Conservation (phyloP, 2,888 invertebrate genomes). For the Eupeodes latifasciatus region DNA sequence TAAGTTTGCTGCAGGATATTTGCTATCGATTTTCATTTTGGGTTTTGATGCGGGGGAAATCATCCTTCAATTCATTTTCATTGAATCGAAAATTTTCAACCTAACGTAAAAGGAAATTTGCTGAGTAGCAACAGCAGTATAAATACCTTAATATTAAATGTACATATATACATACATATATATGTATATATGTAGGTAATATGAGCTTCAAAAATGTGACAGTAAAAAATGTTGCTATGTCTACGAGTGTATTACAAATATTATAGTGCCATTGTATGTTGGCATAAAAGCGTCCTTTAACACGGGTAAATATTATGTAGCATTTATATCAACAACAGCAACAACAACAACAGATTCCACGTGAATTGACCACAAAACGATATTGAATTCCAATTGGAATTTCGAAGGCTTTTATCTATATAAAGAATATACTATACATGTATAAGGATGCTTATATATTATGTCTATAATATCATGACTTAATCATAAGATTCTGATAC, state of each 20-base stretch:
- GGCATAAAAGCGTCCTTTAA: not conserved
- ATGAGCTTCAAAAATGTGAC: not conserved
- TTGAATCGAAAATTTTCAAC: constrained; percentile 52
- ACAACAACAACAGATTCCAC: constrained; percentile 4
- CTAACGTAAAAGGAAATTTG: constrained; percentile 27
- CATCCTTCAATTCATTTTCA: constrained; percentile 63
- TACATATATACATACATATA: not conserved
- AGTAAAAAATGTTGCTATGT: constrained; percentile 11
- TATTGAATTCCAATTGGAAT: constrained; percentile 24
- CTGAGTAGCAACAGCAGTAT: constrained; percentile 19
- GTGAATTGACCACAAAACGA: constrained; percentile 32
- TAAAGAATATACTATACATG: not conserved
- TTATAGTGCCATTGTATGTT: not conserved
- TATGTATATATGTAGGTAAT: not conserved
- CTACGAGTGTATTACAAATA: not conserved
- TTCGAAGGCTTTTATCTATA: not conserved
- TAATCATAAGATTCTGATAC: constrained; percentile 8
- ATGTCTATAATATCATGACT: not conserved
- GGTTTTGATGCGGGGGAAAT: constrained; percentile 48
- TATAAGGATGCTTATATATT: not conserved
- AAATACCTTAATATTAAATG: not conserved
- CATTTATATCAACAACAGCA: not conserved
- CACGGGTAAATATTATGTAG: not conserved
- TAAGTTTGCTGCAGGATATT: constrained; percentile 74
- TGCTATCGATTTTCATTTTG: constrained; percentile 74